Evolutionary conservation across 2,113 vertebrate species (phyloP), one percentile per base, ranked within the genome.

Genomic region (Lepus americanus): DNA sequence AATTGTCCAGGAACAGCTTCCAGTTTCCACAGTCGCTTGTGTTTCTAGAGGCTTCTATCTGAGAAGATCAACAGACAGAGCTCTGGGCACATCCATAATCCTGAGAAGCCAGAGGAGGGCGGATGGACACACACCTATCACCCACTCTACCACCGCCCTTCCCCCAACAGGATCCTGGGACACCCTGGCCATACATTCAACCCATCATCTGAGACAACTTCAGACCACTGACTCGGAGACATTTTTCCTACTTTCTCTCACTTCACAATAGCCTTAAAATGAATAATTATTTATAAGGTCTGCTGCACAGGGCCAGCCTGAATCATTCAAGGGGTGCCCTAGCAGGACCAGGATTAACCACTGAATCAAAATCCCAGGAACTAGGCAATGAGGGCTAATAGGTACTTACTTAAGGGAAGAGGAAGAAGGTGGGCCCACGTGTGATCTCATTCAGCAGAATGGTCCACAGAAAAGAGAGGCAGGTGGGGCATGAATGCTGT

Each of bases 1-100:
- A 97, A 97, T 79, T 76, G 39, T 80, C 73, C 79, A 95, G 51
- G 67, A 92, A 94, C 69, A 88, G 63, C 49, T 9, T 81, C 85
- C 36, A 66, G 61, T 72, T 90, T 95, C 93, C 94, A 95, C 53
- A 44, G 61, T 55, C 39, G 6, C 78, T 66, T n/a, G 27, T 59
- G 66, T 22, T 69, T 82, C 88, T 70, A 64, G 64, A 88, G 23
- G 53, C 27, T 86, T 93, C 95, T 59, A 1, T 31, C 63, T 55
- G 81, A 83, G 76, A 81, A 87, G 69, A 86, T 93, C 44, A 76
- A 27, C 31, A 76, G 31, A 27, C 31, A 86, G 74, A 87, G 77
- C 14, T 53, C 64, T 16, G 13, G 25, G 23, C 69, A 36, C 27
- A 53, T 76, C 16, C 55, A 29, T 5, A 10, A 4, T 29, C 25